Percentiles rank a stretch among this genome's conserved stretches.
phyloP scores from a whole-genome alignment of 2,797 vertebrate species.

The Podarcis siculus region DNA sequence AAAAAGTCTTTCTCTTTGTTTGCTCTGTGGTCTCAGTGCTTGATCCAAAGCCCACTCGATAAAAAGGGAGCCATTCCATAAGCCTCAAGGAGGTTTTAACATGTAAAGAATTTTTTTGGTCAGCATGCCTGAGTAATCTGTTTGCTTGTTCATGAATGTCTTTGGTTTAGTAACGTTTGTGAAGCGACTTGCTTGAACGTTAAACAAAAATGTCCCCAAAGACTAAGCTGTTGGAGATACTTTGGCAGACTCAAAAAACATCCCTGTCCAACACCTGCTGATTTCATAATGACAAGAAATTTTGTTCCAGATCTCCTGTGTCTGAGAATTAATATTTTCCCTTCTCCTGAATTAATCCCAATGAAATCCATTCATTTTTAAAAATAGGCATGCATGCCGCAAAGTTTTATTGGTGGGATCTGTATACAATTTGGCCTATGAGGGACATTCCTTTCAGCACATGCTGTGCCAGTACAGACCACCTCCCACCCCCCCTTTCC shows the following conservation, averaged over 20 bases:
- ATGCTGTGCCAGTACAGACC: conserved; percentile 49
- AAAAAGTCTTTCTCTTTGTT: conserved; percentile 13
- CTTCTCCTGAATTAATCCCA: conserved; percentile 36
- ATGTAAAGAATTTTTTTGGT: conserved; percentile 34
- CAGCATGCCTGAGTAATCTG: conserved; percentile 54
- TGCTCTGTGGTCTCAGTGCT: conserved; percentile 3
- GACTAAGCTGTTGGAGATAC: conserved; percentile 28
- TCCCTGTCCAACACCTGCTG: conserved; percentile 60
- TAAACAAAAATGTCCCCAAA: conserved; percentile 55
- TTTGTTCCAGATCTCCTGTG: conserved; percentile 38
- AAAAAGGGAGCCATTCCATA: conserved; percentile 19
- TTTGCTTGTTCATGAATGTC: conserved; percentile 50
- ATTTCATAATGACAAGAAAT: conserved; percentile 56
- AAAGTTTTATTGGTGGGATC: conserved; percentile 51
- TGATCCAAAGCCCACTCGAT: background rate
- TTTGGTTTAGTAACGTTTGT: conserved; percentile 47
- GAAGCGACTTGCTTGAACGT: conserved; percentile 54
- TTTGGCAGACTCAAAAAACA: conserved; percentile 34
- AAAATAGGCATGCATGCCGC: background rate
- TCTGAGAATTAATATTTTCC: conserved; percentile 59
- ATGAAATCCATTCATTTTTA: conserved; percentile 43
- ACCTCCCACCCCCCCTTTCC: conserved; percentile 69
- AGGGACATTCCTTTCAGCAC: conserved; percentile 40
- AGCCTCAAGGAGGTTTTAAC: conserved; percentile 31
- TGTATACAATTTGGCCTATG: conserved; percentile 31